These are phyloP conservation scores for Acrocera orbiculus DNA, from an alignment of 2,888 invertebrate genomes.

Conservation along the genomic window DNA sequence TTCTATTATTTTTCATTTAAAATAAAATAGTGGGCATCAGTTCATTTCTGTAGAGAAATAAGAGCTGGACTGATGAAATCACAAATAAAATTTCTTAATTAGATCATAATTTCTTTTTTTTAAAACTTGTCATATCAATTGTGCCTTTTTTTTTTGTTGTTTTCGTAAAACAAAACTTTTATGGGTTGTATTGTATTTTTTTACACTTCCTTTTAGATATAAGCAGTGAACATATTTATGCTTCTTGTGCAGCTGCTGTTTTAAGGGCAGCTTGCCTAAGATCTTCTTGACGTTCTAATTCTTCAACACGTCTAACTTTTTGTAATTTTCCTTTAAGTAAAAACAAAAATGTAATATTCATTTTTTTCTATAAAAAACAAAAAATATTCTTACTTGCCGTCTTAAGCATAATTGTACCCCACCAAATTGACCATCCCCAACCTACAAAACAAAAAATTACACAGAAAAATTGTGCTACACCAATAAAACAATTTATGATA, in stretches of 20 bases:
- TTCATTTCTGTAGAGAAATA: no score
- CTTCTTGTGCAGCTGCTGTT: conserved; percentile 32
- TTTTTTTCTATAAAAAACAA: not conserved
- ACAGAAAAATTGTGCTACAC: conserved; percentile 78
- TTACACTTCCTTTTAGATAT: no score
- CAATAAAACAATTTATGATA: conserved; percentile 71
- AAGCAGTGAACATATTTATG: no score
- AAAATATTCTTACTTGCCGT: conserved; percentile 55
- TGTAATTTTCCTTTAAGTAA: conserved; percentile 41
- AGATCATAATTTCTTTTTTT: no score
- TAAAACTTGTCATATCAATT: no score
- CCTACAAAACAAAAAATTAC: conserved; percentile 87
- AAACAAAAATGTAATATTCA: not conserved
- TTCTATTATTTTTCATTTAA: no score
- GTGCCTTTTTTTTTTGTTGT: no score
- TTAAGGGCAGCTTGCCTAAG: conserved; percentile 30
- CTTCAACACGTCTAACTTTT: conserved; percentile 39
- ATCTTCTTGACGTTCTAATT: conserved; percentile 32
- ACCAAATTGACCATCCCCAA: conserved; percentile 98
- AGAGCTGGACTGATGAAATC: no score
- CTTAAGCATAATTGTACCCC: conserved; percentile 86
- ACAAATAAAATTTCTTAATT: no score
- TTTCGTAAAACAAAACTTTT: no score
- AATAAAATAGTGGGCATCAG: no score
- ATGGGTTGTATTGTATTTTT: no score